Conservation (phyloP, 2,113 vertebrate species). For the Pao palembangensis region DNA sequence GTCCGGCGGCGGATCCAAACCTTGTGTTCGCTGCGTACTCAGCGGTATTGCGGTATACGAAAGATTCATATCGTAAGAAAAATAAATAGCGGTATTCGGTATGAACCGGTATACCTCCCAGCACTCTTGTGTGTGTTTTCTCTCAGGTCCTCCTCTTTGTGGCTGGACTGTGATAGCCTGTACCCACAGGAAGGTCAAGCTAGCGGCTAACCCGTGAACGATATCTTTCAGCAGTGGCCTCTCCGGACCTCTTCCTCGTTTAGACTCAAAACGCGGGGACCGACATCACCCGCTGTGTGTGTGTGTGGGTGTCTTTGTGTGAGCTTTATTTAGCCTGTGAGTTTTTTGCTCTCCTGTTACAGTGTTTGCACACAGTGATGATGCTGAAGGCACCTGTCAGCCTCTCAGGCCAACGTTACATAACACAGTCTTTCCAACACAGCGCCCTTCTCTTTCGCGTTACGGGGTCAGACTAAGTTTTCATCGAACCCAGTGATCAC, state of each 20-base stretch:
- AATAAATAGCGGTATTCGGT: too few relatives aligned
- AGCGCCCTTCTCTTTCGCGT: constrained; percentile 21
- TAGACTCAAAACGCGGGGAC: constrained; percentile 14
- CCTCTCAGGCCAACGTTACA: constrained; percentile 34
- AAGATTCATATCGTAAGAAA: too few relatives aligned
- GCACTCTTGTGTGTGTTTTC: too few relatives aligned
- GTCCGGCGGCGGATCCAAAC: too few relatives aligned
- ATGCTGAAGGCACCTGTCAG: constrained; percentile 11
- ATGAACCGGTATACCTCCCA: too few relatives aligned
- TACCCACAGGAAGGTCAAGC: too few relatives aligned
- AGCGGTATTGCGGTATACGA: too few relatives aligned
- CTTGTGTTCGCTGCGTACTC: too few relatives aligned
- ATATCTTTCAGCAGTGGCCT: too few relatives aligned
- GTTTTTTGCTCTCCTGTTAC: background rate
- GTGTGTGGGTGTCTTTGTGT: constrained; percentile 39
- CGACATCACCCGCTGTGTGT: constrained; percentile 27
- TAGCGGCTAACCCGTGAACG: too few relatives aligned
- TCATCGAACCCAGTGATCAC: background rate
- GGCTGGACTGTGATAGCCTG: too few relatives aligned
- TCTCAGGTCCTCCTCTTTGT: too few relatives aligned
- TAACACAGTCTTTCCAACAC: constrained; percentile 34
- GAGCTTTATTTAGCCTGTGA: constrained; percentile 40
- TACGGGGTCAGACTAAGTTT: constrained; percentile 22
- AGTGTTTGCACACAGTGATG: constrained; percentile 41
- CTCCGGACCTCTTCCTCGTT: background rate